Conservation (phyloP, 2,113 vertebrate genomes). For the Uria lomvia region DNA sequence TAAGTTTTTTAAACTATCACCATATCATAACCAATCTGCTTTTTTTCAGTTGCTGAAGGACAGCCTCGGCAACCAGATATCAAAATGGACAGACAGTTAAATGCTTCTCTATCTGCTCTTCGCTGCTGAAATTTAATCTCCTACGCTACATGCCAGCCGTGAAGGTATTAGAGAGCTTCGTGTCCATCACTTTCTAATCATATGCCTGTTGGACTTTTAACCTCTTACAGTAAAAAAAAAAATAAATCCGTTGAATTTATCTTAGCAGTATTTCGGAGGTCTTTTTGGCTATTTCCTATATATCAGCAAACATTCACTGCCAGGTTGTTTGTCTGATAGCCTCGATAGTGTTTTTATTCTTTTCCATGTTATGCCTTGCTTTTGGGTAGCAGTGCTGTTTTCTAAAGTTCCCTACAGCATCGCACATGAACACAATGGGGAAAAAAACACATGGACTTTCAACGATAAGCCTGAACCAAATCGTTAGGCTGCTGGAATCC, state of each 20-base stretch:
- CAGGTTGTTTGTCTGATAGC: neutral
- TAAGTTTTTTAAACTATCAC: neutral
- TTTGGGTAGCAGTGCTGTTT: neutral
- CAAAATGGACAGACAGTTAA: neutral
- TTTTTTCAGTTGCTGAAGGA: neutral
- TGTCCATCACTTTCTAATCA: constrained; percentile 21
- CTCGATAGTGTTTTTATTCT: neutral
- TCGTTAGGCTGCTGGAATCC: neutral
- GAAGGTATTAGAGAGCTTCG: neutral
- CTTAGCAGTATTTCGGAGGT: neutral
- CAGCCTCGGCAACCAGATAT: neutral
- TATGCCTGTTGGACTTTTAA: neutral
- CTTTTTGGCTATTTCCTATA: neutral
- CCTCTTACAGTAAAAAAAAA: neutral
- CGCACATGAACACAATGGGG: neutral
- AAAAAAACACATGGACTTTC: neutral
- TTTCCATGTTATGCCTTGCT: neutral
- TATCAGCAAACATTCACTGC: neutral
- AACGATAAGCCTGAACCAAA: neutral
- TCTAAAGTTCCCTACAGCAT: neutral
- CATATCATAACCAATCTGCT: neutral
- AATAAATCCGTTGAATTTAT: neutral
- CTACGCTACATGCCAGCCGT: neutral
- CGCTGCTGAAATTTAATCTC: neutral
- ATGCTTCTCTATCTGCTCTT: neutral